Evolutionary conservation across 1,140 invertebrate species (phyloP), one percentile per base, ranked within the genome.

Genomic region (Diploscapter pachys): DNA sequence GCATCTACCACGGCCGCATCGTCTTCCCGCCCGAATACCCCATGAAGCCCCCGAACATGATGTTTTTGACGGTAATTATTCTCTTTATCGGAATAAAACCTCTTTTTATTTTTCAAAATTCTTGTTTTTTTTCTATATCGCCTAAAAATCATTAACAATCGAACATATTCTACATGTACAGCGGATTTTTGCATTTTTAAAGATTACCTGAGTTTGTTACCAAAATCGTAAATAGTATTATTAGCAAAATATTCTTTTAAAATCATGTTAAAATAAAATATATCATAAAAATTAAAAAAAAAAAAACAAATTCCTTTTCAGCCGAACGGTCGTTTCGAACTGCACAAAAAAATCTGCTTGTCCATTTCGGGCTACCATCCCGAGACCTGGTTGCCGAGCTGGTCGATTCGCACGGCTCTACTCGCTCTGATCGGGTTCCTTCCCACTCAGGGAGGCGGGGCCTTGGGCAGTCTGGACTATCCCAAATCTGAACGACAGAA

Each of bases 301-400:
- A n/a, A n/a, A n/a, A n/a, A n/a, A n/a, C n/a, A n/a, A n/a, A n/a
- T n/a, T n/a, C 31, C 31, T 31, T 31, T 84, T 66, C 82, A 94
- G 92, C 93, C 93, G 50, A 97, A 95, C 89, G 95, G 95, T 63
- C 89, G 95, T 77, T 98, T 97, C 89, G 93, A 96, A 88, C 90
- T 90, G 3, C 93, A 94, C 81, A 95, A 93, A 86, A 96, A 97
- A 87, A 96, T 98, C 84, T 98, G 95, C 86, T 87, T 98, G 61
- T 95, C 93, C 78, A 98, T 98, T 81, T 96, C 94, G 80, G 93
- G 93, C n/a, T 91, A 96, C 88, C 95, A 98, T 87, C 95, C 95
- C 11, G 95, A 97, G 87, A 94, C 93, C 11, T 98, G 95, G 95
- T 92, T 94, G 82, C 94, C 94, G 63, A 94, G 93, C 11, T 97